Evolutionary conservation across 1,140 invertebrate genomes (phyloP), one percentile per base, ranked within the genome.

Genomic region (Hypothenemus hampei): DNA sequence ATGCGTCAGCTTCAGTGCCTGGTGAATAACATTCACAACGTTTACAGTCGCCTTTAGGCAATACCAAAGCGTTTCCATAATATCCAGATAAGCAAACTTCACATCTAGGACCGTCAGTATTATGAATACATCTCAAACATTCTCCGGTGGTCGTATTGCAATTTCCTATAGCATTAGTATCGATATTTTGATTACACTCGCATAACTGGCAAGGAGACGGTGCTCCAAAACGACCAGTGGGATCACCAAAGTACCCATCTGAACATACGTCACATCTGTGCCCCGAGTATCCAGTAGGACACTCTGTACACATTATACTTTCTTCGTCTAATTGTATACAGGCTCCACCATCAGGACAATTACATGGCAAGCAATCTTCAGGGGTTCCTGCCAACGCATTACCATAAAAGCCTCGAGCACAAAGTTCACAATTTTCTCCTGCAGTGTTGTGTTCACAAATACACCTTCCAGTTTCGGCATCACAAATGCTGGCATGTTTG

Each of bases 61-160:
- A 75, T n/a, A 87, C 85, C 0, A 91, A 18, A 23, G 59, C 89
- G 70, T 94, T 89, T 19, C 92, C 92, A 66, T 85, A 94, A 72
- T 83, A 93, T 44, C 89, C 86, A 83, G 36, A 6, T 53, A 94
- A 73, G 76, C 96, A 99, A 65, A 86, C 83, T 58, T 98, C 93
- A 70, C 96, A 92, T 60, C 84, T 80, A 10, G 77, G 69, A 3
- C 97, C 97, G 22, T 84, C 92, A 3, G 95, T 98, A 65, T 97
- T 97, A 69, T 97, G 91, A 52, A 98, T 94, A 72, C 97, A 99
- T 68, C 97, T 98, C 0, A 95, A 71, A 78, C 97, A 99, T 70
- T 96, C 87, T 35, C 96, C 96, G 20, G 89, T 93, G 6, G 86
- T 89, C 31, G 91, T 78, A 68, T 97, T 90, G 66, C 93, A 97